Conservation (phyloP, 2,888 invertebrate genomes). For the Dolomedes plantarius region DNA sequence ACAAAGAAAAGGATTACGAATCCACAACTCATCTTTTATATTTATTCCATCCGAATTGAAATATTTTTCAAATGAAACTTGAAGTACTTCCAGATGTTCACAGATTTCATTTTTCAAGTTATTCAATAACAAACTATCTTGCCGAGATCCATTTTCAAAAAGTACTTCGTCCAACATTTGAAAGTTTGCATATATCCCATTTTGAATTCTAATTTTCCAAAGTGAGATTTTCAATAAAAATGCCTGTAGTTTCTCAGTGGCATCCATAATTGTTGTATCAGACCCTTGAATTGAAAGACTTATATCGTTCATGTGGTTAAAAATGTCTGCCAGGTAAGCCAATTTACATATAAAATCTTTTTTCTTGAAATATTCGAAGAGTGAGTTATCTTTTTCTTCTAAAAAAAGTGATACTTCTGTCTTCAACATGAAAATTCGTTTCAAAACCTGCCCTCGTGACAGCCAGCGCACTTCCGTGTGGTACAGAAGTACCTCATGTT, state of each 20-base stretch:
- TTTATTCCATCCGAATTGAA: constrained; percentile 55
- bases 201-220: constrained; percentile 8
- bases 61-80: constrained; percentile 13
- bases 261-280: too few relatives aligned
- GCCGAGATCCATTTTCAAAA: neutral
- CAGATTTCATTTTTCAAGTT: constrained; percentile 7
- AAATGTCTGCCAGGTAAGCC: constrained; percentile 32
- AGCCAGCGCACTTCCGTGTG: constrained; percentile 48
- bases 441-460: constrained; percentile 45
- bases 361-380: constrained; percentile 30
- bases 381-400: constrained; percentile 16
- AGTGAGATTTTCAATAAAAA: constrained; percentile 7
- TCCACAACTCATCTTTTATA: constrained; percentile 59
- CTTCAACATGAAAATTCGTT: constrained; percentile 35
- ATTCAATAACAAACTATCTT: too few relatives aligned
- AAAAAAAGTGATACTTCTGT: constrained; percentile 17
- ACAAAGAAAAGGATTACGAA: constrained; percentile 58
- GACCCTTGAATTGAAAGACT: too few relatives aligned
- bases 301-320: too few relatives aligned
- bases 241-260: neutral
- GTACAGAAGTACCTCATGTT: constrained; percentile 48
- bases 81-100: constrained; percentile 5
- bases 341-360: constrained; percentile 28
- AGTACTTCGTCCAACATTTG: constrained; percentile 10
- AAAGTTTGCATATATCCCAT: constrained; percentile 10